Base-by-base conservation (phyloP, 2,888 invertebrate genomes). In the Trissolcus brochymenae region DNA sequence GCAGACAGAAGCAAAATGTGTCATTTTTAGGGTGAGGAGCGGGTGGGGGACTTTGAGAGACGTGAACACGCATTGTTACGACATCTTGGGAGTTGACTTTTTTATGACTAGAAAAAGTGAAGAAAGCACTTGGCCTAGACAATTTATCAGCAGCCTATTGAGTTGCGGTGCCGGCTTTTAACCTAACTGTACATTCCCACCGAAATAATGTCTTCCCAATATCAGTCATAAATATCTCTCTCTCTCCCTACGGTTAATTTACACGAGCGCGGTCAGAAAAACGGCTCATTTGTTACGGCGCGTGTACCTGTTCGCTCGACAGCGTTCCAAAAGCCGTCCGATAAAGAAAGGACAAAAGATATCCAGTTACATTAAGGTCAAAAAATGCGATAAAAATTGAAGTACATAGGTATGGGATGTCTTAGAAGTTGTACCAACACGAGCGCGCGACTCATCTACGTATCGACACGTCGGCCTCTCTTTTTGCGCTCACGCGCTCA, bases 321-420 rank as follows among this genome's bases (percentile, higher is more conserved):
- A 73, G 56, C 55, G 14, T 65, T 35, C 60, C 64, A 72, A 72
- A 72, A 72, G 59, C 72, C 49, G 59, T 55, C 71, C 50, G 56
- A 60, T 59, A 68, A 75, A 75, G 61, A 75, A 70, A 75, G 9
- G 35, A 70, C 60, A 70, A 75, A 64, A 75, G 75, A 59, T 35
- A 35, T 70, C 75, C 70, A 70, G 76, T 71, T 76, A 66, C 71
- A 67, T 60, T 67, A 67, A 76, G 66, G 72, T 72, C 61, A 72
- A 77, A 77, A 72, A 77, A 72, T 64, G 61, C 41, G 71, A 68
- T 67, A 77, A 77, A 77, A 77, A 77, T 77, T 68, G 64, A 68
- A 35, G 70, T 75, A 75, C 68, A 75, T 70, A 75, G 70, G 75
- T 75, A 75, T 68, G 65, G 55, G 65, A 70, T 75, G 75, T 75